Conservation (phyloP, 2,888 invertebrate genomes). For the Didymodactylos carnosus region DNA sequence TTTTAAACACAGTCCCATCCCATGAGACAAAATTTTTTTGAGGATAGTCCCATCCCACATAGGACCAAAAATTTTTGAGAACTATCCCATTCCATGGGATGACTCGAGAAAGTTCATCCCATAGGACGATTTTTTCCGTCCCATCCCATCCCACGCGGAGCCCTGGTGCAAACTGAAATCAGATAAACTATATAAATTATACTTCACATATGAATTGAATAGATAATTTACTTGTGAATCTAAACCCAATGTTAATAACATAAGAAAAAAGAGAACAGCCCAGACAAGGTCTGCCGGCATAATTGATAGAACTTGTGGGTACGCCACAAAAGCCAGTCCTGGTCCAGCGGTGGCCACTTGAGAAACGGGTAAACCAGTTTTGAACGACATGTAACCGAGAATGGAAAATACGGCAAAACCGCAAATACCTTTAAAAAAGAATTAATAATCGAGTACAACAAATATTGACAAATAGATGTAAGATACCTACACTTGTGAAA, state of each 20-base stretch:
- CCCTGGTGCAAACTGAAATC: too few relatives aligned
- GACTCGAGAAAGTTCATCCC: too few relatives aligned
- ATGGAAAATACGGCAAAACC: background rate
- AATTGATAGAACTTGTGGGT: background rate
- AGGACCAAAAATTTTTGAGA: too few relatives aligned
- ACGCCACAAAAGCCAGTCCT: constrained; percentile 4
- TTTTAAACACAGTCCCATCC: too few relatives aligned
- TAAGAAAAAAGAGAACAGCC: constrained; percentile 3
- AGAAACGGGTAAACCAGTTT: background rate
- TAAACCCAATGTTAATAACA: constrained; percentile 2
- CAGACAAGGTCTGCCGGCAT: background rate
- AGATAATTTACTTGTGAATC: constrained; percentile 1
- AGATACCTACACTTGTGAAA: background rate
- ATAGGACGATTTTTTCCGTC: too few relatives aligned
- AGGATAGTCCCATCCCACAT: too few relatives aligned
- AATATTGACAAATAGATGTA: background rate
- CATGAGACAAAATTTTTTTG: too few relatives aligned
- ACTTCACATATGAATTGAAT: too few relatives aligned
- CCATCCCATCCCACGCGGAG: too few relatives aligned
- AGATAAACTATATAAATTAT: too few relatives aligned
- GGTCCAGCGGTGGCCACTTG: background rate
- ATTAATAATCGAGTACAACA: background rate
- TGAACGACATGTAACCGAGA: background rate
- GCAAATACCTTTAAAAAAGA: too few relatives aligned
- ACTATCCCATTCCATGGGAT: too few relatives aligned